phyloP scores from a whole-genome alignment of 2,888 invertebrate species.

The Sepioteuthis lessoniana region DNA sequence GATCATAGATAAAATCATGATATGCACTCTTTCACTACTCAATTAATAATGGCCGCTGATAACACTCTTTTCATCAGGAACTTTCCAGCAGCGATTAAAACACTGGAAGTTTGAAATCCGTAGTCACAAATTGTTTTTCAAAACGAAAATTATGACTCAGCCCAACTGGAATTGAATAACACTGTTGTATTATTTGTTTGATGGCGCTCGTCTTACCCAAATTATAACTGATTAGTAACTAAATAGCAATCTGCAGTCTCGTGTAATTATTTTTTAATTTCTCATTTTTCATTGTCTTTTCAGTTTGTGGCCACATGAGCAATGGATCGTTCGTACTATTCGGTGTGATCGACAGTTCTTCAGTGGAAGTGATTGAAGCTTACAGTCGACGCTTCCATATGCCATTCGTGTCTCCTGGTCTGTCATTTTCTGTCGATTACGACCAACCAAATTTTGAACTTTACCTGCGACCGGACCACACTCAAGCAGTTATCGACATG shows the following conservation, averaged over 20 bases:
- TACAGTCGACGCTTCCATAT: slow-evolving; percentile 66
- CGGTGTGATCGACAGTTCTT: slow-evolving; percentile 63
- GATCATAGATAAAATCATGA: too few species aligned
- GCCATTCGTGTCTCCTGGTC: slow-evolving; percentile 66
- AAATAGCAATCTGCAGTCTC: not conserved
- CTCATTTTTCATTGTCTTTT: slow-evolving; percentile 49
- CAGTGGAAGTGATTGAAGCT: slow-evolving; percentile 63
- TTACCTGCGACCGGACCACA: slow-evolving; percentile 86
- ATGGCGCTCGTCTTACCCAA: not conserved
- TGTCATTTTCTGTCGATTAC: slow-evolving; percentile 74
- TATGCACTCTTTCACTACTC: too few species aligned
- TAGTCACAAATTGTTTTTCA: too few species aligned
- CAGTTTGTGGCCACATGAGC: slow-evolving; percentile 67
- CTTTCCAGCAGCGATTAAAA: too few species aligned
- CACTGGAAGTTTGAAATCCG: too few species aligned
- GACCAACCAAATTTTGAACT: slow-evolving; percentile 80
- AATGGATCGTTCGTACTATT: slow-evolving; percentile 67
- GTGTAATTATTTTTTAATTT: not conserved
- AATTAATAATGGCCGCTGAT: too few species aligned
- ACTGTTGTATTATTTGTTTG: not conserved
- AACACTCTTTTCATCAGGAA: too few species aligned
- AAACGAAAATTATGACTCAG: too few species aligned
- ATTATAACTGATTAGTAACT: not conserved
- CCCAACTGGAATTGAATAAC: too few species aligned
- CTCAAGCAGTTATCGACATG: slow-evolving; percentile 80